phyloP scores from a whole-genome alignment of 1,140 invertebrate species.

The Ceratosolen fusciceps region DNA sequence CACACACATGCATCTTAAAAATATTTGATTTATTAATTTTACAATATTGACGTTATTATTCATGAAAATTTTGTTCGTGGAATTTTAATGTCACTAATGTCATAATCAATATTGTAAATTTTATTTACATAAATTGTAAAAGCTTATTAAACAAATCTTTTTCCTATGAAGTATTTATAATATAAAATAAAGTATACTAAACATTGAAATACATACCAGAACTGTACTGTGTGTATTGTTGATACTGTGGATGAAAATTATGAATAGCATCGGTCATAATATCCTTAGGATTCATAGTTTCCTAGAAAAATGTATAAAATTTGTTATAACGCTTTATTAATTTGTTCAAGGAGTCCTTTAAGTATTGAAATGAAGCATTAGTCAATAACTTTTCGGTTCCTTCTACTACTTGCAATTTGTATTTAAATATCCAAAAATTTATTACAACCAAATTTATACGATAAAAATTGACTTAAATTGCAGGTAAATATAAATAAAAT shows the following conservation, averaged over 20 bases:
- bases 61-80: no score
- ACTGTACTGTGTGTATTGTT: constrained; percentile 99
- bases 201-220: constrained; percentile 79
- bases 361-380: no score
- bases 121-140: background rate
- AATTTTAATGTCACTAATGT: no score
- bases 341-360: no score
- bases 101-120: background rate
- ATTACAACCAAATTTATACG: no score
- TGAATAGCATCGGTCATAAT: constrained; percentile 99
- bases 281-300: constrained; percentile 99
- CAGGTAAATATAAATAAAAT: no score
- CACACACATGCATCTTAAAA: background rate
- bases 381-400: no score
- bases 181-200: background rate
- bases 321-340: no score
- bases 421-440: no score
- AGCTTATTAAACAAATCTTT: background rate
- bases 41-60: no score
- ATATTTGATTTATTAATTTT: background rate
- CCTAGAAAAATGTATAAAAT: constrained; percentile 77
- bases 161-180: background rate
- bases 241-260: constrained; percentile 99
- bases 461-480: no score
- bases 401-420: no score